Evolutionary conservation across 2,888 invertebrate species (phyloP), one percentile per base, ranked within the genome.

Genomic region (Athalia circularis): DNA sequence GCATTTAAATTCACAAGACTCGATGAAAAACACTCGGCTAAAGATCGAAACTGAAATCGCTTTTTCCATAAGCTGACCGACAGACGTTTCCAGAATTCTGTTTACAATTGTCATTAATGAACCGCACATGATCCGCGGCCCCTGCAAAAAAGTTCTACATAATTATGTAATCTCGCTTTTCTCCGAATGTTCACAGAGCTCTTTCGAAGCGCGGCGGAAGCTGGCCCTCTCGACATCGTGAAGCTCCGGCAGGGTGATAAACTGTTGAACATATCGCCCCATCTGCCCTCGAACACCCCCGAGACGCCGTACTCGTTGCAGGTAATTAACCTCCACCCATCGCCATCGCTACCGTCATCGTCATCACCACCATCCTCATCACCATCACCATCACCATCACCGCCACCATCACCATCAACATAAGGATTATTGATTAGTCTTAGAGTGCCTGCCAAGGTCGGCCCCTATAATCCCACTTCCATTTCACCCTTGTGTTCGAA

Each of bases 191-290:
- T 91, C 91, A 80, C 92, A 94, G 94, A 94, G 88, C 91, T 94
- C 85, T 94, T 94, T 90, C 91, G 94, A 87, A 92, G 92, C 81
- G 94, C 94, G 81, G 94, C 94, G 80, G 94, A 94, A 90, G 94
- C 94, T 81, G 93, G 94, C 82, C 93, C 93, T 82, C 91, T 92
- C 87, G 94, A 94, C 87, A 94, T 94, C 87, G 91, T 94, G 85
- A 94, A 94, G 89, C 91, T 94, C 85, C 93, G 93, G 86, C 91
- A 91, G 80, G 92, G 92, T 79, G 94, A 94, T 72, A 93, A 92
- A 86, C 91, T 94, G 81, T 88, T 94, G 85, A 94, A 94, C 90
- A 94, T 94, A 86, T 93, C 93, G 79, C 91, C 92, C 29, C 91
- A 92, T 82, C 90, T 94, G 80, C 91, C 91, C 81, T 90, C 92